A percentile compares a stretch with the other conserved stretches of the same genome.
Conservation (phyloP, 2,888 invertebrate species). For the Idaea aversata region DNA sequence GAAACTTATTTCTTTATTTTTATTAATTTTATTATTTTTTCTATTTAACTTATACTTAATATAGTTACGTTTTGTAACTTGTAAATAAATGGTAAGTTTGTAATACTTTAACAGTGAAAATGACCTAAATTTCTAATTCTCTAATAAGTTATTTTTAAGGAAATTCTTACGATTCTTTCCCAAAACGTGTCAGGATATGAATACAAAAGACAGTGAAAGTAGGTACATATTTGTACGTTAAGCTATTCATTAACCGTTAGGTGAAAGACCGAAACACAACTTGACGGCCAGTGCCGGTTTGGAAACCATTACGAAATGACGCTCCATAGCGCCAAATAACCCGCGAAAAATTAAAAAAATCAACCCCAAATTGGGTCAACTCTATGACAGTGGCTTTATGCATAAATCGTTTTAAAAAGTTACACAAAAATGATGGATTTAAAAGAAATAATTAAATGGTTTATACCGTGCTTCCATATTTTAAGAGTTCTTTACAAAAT, state of each 20-base stretch:
- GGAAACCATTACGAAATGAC: slow-evolving; percentile 49
- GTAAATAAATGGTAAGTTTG: too few relatives aligned
- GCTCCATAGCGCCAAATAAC: slow-evolving; percentile 19
- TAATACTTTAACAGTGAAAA: too few relatives aligned
- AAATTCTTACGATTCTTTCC: background rate
- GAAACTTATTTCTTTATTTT: too few relatives aligned
- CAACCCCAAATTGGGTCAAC: slow-evolving; percentile 22
- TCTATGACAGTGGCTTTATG: slow-evolving; percentile 36
- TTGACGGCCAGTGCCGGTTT: slow-evolving; percentile 51
- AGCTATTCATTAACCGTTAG: slow-evolving; percentile 7
- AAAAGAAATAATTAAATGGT: slow-evolving; percentile 75
- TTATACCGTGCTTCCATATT: slow-evolving; percentile 70
- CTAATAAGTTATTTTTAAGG: background rate
- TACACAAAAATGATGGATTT: slow-evolving; percentile 61
- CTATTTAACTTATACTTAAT: too few relatives aligned
- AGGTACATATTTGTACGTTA: background rate
- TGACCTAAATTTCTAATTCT: background rate
- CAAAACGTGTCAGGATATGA: background rate
- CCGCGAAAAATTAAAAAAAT: background rate
- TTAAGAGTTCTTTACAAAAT: slow-evolving; percentile 38
- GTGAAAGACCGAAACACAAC: slow-evolving; percentile 61
- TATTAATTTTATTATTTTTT: too few relatives aligned
- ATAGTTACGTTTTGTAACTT: too few relatives aligned
- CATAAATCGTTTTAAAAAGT: slow-evolving; percentile 2
- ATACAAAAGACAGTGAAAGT: background rate